A percentile compares a stretch with the other conserved stretches of the same genome.
Conservation (phyloP, 1,140 invertebrate genomes). For the Nylanderia fulva region DNA sequence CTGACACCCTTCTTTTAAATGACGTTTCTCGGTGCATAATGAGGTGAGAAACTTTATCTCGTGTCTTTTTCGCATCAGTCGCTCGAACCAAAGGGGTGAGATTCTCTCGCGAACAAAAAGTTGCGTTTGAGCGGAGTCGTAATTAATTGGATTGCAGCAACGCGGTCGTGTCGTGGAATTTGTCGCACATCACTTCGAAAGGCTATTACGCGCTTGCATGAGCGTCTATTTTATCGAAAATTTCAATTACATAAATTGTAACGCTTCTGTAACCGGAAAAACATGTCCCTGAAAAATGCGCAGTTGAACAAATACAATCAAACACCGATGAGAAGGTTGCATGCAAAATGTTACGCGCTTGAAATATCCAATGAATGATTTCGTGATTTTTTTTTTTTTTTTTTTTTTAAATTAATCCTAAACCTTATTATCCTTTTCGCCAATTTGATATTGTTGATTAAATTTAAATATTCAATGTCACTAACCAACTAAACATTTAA, state of each 20-base stretch:
- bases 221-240: slow-evolving; percentile 54
- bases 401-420: background rate
- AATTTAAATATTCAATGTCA: background rate
- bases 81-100: too few relatives aligned
- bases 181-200: slow-evolving; percentile 34
- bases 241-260: slow-evolving; percentile 55
- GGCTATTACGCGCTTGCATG: slow-evolving; percentile 50
- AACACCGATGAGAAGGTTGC: background rate
- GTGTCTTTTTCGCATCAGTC: background rate
- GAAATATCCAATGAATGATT: background rate
- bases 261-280: slow-evolving; percentile 37
- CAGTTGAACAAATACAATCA: background rate
- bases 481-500: background rate
- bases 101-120: slow-evolving; percentile 46
- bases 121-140: slow-evolving; percentile 39
- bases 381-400: background rate
- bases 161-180: slow-evolving; percentile 45
- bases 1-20: too few relatives aligned
- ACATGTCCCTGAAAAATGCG: background rate
- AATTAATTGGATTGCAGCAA: slow-evolving; percentile 54
- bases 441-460: too few relatives aligned
- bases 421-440: background rate
- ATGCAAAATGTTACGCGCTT: background rate
- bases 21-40: too few relatives aligned
- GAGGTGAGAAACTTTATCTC: background rate